phyloP scores from a whole-genome alignment of 2,113 vertebrate species.

The Oryzias woworae region DNA sequence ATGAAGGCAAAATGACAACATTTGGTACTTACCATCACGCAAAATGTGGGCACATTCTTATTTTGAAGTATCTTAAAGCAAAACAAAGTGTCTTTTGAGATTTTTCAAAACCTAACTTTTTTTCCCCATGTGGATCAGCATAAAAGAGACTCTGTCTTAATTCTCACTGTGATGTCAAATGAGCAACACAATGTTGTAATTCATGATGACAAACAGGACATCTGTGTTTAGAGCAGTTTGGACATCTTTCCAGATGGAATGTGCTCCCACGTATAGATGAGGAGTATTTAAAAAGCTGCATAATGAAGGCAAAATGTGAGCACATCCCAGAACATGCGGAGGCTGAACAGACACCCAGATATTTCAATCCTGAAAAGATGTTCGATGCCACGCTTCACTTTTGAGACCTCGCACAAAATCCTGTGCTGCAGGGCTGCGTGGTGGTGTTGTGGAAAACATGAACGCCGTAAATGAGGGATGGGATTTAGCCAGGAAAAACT shows the following conservation, averaged over 20 bases:
- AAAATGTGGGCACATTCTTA: too few relatives aligned
- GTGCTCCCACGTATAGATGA: background rate
- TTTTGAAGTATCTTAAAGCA: too few relatives aligned
- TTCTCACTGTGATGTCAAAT: too few relatives aligned
- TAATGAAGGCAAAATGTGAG: background rate
- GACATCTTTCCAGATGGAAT: background rate
- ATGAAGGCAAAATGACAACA: too few relatives aligned
- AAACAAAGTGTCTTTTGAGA: too few relatives aligned
- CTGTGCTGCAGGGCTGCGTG: background rate
- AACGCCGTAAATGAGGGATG: background rate
- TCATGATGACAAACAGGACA: too few relatives aligned
- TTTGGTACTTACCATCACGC: too few relatives aligned
- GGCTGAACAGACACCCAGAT: background rate
- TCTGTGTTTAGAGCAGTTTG: background rate
- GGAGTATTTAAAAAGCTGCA: background rate
- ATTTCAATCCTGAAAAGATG: constrained; percentile 2
- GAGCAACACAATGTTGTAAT: too few relatives aligned
- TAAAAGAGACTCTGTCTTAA: too few relatives aligned
- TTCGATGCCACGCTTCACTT: background rate
- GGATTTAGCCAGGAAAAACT: too few relatives aligned
- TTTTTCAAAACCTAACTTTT: too few relatives aligned
- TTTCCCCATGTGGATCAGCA: too few relatives aligned
- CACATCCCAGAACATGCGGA: background rate
- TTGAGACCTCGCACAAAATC: background rate
- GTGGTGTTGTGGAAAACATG: background rate